These are phyloP conservation scores for Drosophila lutescens DNA, from an alignment of 2,888 invertebrate genomes.

Conservation along the genomic window DNA sequence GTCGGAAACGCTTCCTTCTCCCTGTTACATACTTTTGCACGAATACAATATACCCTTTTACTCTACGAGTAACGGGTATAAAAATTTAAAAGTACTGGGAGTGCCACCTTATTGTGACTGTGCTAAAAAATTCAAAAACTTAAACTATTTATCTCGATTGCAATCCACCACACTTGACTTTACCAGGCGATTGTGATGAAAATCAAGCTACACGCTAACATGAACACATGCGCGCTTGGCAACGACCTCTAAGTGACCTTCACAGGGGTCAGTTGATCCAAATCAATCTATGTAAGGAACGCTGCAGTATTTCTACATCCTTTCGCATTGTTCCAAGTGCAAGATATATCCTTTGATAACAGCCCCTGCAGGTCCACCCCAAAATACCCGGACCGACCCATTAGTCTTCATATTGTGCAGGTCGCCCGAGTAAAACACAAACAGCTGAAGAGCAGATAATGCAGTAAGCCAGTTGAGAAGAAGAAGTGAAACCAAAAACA, in stretches of 20 bases:
- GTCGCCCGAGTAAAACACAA: conserved; percentile 12
- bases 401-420: conserved; percentile 38
- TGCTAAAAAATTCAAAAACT: too few relatives aligned
- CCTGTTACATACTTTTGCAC: too few relatives aligned
- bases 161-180: too few relatives aligned
- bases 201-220: background rate
- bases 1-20: too few relatives aligned
- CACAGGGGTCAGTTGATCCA: background rate
- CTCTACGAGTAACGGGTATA: too few relatives aligned
- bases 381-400: conserved; percentile 7
- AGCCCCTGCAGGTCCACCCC: conserved; percentile 13
- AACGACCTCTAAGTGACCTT: background rate
- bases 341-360: background rate
- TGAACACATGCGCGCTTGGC: background rate
- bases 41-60: too few relatives aligned
- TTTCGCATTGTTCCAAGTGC: too few relatives aligned
- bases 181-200: background rate
- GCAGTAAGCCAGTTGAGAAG: conserved; percentile 57
- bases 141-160: too few relatives aligned
- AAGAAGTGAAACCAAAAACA: conserved; percentile 45
- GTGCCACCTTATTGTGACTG: too few relatives aligned
- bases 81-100: too few relatives aligned
- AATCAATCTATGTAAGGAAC: background rate
- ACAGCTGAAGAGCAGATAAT: conserved; percentile 7
- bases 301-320: too few relatives aligned